These are phyloP conservation scores for Chelonia mydas DNA, from an alignment of 2,797 vertebrate species.

Conservation along the genomic window DNA sequence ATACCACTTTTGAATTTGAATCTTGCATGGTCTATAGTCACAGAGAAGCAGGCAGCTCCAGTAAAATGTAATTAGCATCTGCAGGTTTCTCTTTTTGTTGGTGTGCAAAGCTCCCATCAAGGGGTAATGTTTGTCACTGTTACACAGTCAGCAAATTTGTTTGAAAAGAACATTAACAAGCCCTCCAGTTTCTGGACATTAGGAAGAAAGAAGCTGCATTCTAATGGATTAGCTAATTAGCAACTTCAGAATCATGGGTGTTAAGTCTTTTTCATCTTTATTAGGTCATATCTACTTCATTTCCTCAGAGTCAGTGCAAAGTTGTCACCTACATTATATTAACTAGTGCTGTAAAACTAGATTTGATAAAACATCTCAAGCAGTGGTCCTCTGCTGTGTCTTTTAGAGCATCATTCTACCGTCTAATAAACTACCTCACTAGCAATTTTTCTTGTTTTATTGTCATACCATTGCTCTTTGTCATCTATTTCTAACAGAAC, in stretches of 20 bases:
- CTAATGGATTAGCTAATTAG: background rate
- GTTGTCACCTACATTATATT: background rate
- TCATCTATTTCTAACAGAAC: too few relatives aligned
- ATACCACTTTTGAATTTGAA: background rate
- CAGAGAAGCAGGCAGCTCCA: background rate
- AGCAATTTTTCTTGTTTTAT: background rate
- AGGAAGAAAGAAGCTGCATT: background rate
- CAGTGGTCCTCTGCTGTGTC: background rate
- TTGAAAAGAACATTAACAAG: background rate
- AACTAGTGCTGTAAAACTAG: background rate
- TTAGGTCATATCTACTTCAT: background rate
- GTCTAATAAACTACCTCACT: background rate
- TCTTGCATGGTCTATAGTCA: background rate
- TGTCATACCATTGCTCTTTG: background rate
- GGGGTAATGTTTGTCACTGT: background rate
- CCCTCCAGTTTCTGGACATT: background rate
- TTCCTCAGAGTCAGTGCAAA: background rate
- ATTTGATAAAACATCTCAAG: background rate
- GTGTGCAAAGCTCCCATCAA: background rate
- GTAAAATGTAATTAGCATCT: background rate
- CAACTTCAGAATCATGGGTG: background rate
- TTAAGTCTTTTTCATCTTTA: background rate
- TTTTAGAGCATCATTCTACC: background rate
- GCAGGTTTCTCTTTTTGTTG: background rate
- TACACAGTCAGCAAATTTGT: background rate